Base-by-base conservation (phyloP, 2,888 invertebrate genomes). In the Thalpophila matura region DNA sequence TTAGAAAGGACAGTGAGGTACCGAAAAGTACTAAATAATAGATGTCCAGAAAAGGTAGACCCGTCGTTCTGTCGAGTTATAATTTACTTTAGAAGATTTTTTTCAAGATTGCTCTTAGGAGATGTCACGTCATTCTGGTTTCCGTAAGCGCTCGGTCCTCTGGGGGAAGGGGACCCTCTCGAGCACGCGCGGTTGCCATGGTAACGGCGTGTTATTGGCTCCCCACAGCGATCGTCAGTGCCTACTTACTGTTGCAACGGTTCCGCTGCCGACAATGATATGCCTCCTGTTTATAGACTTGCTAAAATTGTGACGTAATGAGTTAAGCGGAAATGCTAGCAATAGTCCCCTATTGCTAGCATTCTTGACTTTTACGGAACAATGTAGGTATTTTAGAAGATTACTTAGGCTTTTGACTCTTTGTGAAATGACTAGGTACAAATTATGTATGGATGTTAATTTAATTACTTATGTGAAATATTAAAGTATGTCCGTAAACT, bases 131-230 rank as follows among this genome's bases (percentile, higher is more conserved):
- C 85, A 81, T 83, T 83, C 84, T 93, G 94, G 93, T 90, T 88
- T 80, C 81, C 77, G 79, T 79, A 83, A 88, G 86, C 88, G 87
- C 87, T 86, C 83, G 74, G 78, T 85, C 84, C 86, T 86, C 67
- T 77, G 81, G 88, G 90, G 89, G 86, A 84, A 86, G 88, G 80
- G 86, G 85, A 88, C 93, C 92, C 89, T 90, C 87, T 85, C 77
- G 81, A 82, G 82, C 82, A 82, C 83, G 86, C 81, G 81, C 80
- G 61, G 94, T 94, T 88, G 85, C 85, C 87, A 94, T 93, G 88
- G 77, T 86, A 86, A 95, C 94, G 74, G 88, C 87, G 86, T 93
- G 90, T 89, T 94, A 90, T 92, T 92, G 91, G 90, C 92, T 91
- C 94, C 93, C 92, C 87, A 86, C 89, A 84, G 89, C 84, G 86